phyloP scores from a whole-genome alignment of 2,888 invertebrate genomes.

The Diaperis boleti region DNA sequence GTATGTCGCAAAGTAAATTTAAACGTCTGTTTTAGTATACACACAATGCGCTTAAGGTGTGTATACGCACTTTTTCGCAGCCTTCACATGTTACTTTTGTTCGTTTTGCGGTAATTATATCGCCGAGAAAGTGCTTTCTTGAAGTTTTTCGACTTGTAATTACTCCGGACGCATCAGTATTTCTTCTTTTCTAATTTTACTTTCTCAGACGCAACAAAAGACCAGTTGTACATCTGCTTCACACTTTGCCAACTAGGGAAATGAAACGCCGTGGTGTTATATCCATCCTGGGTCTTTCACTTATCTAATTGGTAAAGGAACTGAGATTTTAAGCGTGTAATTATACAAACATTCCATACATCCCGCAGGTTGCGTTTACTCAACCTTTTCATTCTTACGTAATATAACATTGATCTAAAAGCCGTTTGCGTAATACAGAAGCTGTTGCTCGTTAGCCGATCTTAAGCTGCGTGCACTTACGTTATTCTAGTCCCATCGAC shows the following conservation, averaged over 20 bases:
- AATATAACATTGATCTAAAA: slow-evolving; percentile 27
- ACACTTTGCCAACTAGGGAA: slow-evolving; percentile 4
- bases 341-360: slow-evolving; percentile 31
- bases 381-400: slow-evolving; percentile 33
- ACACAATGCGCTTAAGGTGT: background rate
- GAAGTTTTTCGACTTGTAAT: slow-evolving; percentile 16
- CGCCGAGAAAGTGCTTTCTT: slow-evolving; percentile 19
- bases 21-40: background rate
- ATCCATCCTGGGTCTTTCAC: background rate
- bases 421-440: slow-evolving; percentile 26
- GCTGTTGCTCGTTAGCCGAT: slow-evolving; percentile 12
- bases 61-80: slow-evolving; percentile 4
- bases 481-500: background rate
- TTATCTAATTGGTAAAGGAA: slow-evolving; percentile 18
- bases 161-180: slow-evolving; percentile 4
- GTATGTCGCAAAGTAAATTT: background rate
- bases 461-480: background rate
- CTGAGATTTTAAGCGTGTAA: slow-evolving; percentile 18
- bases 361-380: slow-evolving; percentile 22
- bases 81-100: slow-evolving; percentile 16
- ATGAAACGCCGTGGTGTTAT: slow-evolving; percentile 9
- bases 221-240: slow-evolving; percentile 7
- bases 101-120: slow-evolving; percentile 1
- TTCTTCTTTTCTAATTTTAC: slow-evolving; percentile 13
- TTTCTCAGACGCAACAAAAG: slow-evolving; percentile 10